Conservation (phyloP, 2,113 vertebrate species). For the Calyptommatus sinebrachiatus region DNA sequence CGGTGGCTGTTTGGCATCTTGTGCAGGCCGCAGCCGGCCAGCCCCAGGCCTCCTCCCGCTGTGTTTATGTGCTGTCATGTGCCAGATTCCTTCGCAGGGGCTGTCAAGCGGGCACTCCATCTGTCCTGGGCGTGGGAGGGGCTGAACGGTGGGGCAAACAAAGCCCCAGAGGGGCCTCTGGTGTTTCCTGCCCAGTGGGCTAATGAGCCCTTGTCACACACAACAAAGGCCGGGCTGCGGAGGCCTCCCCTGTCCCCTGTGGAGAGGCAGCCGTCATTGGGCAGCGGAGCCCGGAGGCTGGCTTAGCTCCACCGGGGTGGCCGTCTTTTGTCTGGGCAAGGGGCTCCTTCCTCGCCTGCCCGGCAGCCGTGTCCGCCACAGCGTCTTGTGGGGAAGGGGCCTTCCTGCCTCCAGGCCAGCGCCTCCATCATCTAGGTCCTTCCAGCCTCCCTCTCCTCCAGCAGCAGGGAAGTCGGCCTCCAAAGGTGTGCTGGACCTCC, state of each 20-base stretch:
- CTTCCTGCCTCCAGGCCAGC: background rate
- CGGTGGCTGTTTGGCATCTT: background rate
- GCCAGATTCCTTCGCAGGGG: slow-evolving; percentile 7
- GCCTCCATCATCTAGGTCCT: fast-evolving
- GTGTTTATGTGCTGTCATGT: background rate
- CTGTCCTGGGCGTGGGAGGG: slow-evolving; percentile 5
- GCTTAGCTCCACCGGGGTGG: background rate
- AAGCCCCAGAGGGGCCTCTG: slow-evolving; percentile 3
- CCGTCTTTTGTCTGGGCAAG: slow-evolving; percentile 19
- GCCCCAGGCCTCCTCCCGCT: background rate
- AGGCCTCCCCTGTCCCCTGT: background rate
- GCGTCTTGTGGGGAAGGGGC: background rate
- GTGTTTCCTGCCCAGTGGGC: slow-evolving; percentile 12
- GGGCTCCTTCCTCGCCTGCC: background rate
- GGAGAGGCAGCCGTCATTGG: slow-evolving; percentile 15
- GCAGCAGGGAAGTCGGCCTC: background rate
- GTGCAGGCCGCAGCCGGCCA: background rate
- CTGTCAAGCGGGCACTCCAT: slow-evolving; percentile 1
- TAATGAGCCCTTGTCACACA: fast-evolving
- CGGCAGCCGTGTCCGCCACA: background rate
- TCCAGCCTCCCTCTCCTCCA: background rate
- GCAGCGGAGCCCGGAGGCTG: background rate
- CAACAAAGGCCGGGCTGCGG: slow-evolving; percentile 23
- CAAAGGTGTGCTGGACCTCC: background rate
- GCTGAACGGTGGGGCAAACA: background rate